Evolutionary conservation across 92 coral and sea anemone genomes (phyloP).

Genomic region (Chrysogorgia sp.): DNA sequence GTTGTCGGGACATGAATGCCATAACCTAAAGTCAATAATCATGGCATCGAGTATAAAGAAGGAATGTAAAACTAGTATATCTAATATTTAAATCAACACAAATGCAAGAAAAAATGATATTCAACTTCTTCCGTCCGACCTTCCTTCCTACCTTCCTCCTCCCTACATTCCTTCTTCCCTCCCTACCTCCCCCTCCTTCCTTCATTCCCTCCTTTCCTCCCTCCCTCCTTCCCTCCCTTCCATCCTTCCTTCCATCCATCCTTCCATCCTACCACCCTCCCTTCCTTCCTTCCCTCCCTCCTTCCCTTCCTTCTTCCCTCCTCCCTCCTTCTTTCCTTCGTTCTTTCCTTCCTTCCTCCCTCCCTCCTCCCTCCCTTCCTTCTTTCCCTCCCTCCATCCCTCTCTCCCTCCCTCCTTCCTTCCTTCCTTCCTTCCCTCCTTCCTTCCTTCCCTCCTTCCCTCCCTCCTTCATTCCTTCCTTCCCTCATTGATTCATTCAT

Average conservation of each 20-base stretch:
- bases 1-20: slow-evolving; percentile 65
- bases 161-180: no score
- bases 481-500: not conserved
- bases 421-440: not conserved
- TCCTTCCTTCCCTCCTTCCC: not conserved
- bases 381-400: not conserved
- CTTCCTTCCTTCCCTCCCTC: no score
- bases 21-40: slow-evolving; percentile 53
- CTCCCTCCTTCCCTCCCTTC: no score
- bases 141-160: no score
- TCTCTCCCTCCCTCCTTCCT: not conserved
- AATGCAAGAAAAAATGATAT: no score
- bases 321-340: no score
- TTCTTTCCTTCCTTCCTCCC: not conserved
- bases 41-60: not conserved
- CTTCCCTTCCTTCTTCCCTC: no score
- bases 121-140: no score
- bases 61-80: not conserved
- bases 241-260: no score
- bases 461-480: not conserved
- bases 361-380: not conserved
- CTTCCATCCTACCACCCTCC: no score
- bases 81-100: not conserved
- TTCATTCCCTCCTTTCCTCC: no score
- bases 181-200: no score